Conservation (phyloP, 2,888 invertebrate species). For the Nomada lathburiana region DNA sequence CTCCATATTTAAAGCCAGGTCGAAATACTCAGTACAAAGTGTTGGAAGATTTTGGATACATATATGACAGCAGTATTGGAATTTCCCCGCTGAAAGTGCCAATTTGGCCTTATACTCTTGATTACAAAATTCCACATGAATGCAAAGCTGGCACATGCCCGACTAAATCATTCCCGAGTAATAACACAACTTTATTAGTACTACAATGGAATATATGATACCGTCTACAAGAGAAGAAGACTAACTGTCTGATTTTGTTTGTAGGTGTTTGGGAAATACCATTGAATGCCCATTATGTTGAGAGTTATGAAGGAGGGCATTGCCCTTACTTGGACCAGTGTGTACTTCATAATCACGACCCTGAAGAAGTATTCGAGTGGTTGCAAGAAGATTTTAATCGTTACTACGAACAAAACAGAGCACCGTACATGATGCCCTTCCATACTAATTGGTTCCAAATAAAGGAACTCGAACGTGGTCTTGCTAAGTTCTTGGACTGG, state of each 20-base stretch:
- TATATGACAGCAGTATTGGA: slow-evolving; percentile 96
- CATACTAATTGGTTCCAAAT: slow-evolving; percentile 99
- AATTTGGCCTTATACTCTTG: slow-evolving; percentile 97
- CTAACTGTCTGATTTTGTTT: slow-evolving; percentile 22
- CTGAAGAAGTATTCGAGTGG: slow-evolving; percentile 93
- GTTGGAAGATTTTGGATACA: slow-evolving; percentile 95
- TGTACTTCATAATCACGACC: slow-evolving; percentile 94
- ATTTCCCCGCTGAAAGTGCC: slow-evolving; percentile 92
- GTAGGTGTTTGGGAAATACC: slow-evolving; percentile 92
- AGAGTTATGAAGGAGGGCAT: slow-evolving; percentile 95
- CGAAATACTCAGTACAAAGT: slow-evolving; percentile 97
- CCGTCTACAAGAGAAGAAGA: background rate
- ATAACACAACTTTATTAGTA: background rate
- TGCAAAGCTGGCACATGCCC: slow-evolving; percentile 97
- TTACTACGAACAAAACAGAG: slow-evolving; percentile 94
- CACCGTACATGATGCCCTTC: slow-evolving; percentile 97
- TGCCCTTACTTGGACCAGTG: slow-evolving; percentile 97
- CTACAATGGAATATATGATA: background rate
- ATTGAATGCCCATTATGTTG: slow-evolving; percentile 94
- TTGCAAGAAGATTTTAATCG: slow-evolving; percentile 94
- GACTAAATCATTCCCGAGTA: slow-evolving; percentile 94
- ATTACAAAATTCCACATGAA: slow-evolving; percentile 96
- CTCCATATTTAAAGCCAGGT: slow-evolving; percentile 96
- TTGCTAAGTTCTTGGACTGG: slow-evolving; percentile 95
- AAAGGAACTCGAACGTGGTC: slow-evolving; percentile 91